These are phyloP conservation scores for Ctenochaetus hawaiiensis DNA, from an alignment of 2,797 vertebrate genomes.

Conservation along the genomic window DNA sequence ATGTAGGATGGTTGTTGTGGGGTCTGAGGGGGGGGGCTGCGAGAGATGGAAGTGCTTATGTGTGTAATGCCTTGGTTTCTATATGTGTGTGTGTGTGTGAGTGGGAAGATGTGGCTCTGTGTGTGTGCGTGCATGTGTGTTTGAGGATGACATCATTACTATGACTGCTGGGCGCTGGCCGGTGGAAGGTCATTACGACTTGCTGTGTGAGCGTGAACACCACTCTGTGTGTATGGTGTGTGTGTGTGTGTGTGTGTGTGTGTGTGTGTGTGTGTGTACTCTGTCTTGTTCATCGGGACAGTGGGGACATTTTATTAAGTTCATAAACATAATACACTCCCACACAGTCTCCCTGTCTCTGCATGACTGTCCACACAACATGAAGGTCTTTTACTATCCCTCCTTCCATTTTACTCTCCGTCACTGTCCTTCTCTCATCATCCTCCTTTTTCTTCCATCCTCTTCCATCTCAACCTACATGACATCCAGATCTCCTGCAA, in stretches of 20 bases:
- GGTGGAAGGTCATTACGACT: slow-evolving; percentile 61
- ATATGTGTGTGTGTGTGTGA: slow-evolving; percentile 22
- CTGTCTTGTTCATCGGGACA: slow-evolving; percentile 11
- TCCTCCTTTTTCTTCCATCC: not conserved
- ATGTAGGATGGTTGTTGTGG: not conserved
- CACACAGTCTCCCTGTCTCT: slow-evolving; percentile 29
- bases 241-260: slow-evolving; percentile 22
- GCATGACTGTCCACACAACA: slow-evolving; percentile 8
- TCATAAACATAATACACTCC: slow-evolving; percentile 53
- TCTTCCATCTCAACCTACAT: not conserved
- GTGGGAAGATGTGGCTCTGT: not conserved
- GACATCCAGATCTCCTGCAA: not conserved
- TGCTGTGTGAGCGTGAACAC: slow-evolving; percentile 32
- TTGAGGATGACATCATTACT: slow-evolving; percentile 73
- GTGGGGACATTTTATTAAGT: slow-evolving; percentile 41
- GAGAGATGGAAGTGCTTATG: not conserved
- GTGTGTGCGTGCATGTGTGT: not conserved
- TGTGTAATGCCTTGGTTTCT: slow-evolving; percentile 12
- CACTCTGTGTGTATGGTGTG: not conserved
- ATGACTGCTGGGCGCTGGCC: slow-evolving; percentile 60
- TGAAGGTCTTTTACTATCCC: not conserved
- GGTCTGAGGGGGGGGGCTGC: slow-evolving; percentile 8
- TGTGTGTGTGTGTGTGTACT: not conserved
- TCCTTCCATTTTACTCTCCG: not conserved
- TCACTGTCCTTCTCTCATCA: not conserved